A percentile compares a stretch with the other conserved stretches of the same genome.
Conservation (phyloP, 2,888 invertebrate genomes). For the Ethmia dodecea region DNA sequence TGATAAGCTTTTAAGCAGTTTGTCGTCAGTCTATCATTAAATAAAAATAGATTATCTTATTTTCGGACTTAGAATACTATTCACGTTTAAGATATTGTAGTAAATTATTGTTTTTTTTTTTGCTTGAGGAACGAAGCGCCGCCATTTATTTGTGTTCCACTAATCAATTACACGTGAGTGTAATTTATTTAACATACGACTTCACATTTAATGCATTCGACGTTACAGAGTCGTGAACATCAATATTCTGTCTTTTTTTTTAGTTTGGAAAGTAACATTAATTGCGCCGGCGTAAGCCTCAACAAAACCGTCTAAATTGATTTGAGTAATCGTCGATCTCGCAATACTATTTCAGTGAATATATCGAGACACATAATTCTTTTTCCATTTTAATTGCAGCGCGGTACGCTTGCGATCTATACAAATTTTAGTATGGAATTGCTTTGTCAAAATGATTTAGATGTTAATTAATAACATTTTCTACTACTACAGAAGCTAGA, state of each 20-base stretch:
- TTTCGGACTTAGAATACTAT: too few species aligned
- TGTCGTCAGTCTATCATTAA: slow-evolving; percentile 18
- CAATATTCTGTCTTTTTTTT: slow-evolving; percentile 50
- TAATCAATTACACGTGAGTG: slow-evolving; percentile 48
- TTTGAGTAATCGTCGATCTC: slow-evolving; percentile 56
- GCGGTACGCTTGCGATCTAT: slow-evolving; percentile 37
- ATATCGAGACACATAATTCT: slow-evolving; percentile 51
- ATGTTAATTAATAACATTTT: too few species aligned
- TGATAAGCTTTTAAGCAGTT: slow-evolving; percentile 33
- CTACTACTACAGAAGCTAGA: too few species aligned
- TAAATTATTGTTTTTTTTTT: too few species aligned
- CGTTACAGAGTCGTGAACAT: slow-evolving; percentile 57
- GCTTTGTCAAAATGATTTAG: too few species aligned
- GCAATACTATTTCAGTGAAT: slow-evolving; percentile 52
- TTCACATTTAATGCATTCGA: slow-evolving; percentile 57
- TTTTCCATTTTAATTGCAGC: slow-evolving; percentile 50
- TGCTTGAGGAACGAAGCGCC: too few species aligned
- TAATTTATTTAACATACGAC: slow-evolving; percentile 55
- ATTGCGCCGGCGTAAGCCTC: slow-evolving; percentile 51
- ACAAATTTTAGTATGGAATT: background rate
- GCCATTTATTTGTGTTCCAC: slow-evolving; percentile 25
- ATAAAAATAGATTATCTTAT: too few species aligned
- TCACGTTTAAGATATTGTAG: too few species aligned
- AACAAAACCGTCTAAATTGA: slow-evolving; percentile 58
- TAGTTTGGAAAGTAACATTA: slow-evolving; percentile 53